A percentile compares a stretch with the other conserved stretches of the same genome.
Evolutionary conservation across 2,888 invertebrate species (phyloP).

Genomic region (Mechanitis messenoides): DNA sequence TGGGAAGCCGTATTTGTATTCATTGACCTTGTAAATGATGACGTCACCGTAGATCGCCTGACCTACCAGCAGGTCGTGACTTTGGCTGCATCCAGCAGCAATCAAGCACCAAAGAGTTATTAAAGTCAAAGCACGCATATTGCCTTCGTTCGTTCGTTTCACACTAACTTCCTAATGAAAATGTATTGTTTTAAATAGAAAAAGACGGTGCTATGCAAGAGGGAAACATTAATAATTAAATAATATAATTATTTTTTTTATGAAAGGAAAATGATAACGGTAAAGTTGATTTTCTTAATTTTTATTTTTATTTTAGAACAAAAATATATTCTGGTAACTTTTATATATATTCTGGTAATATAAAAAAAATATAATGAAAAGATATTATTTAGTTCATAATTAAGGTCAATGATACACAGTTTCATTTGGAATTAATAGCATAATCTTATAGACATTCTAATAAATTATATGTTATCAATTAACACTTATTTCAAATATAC

Average conservation of each 20-base stretch:
- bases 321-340: no score
- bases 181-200: slow-evolving; percentile 55
- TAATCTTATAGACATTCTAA: no score
- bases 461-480: no score
- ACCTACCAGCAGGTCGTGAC: slow-evolving; percentile 57
- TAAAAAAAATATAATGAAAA: no score
- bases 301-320: not conserved
- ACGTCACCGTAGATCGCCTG: slow-evolving; percentile 59
- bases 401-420: no score
- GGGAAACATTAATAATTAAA: slow-evolving; percentile 28
- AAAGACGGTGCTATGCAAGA: slow-evolving; percentile 42
- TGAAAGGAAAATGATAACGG: not conserved
- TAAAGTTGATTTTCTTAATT: not conserved
- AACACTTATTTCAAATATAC: no score
- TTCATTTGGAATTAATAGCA: no score
- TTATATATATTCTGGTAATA: no score
- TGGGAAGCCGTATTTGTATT: slow-evolving; percentile 63
- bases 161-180: slow-evolving; percentile 52
- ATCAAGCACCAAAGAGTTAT: slow-evolving; percentile 44
- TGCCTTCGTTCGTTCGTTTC: slow-evolving; percentile 55
- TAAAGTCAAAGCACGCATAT: slow-evolving; percentile 49
- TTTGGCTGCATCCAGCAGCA: slow-evolving; percentile 46
- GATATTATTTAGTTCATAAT: no score
- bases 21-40: slow-evolving; percentile 50
- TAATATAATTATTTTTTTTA: not conserved